These are phyloP conservation scores for Biston betularia DNA, from an alignment of 2,888 invertebrate species.

Conservation along the genomic window DNA sequence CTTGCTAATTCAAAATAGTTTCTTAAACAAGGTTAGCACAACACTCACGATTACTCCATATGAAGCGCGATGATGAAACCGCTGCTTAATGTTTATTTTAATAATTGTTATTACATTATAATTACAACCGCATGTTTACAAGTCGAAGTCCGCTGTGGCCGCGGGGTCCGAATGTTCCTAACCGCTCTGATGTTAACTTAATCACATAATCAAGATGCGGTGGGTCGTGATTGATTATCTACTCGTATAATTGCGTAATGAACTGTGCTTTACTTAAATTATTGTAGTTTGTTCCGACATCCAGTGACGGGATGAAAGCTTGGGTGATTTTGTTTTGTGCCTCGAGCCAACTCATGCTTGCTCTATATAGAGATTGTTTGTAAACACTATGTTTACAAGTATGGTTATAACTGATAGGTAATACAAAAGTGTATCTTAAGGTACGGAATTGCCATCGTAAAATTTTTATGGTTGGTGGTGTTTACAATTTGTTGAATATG, in stretches of 20 bases:
- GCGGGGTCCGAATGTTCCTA: conserved; percentile 39
- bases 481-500: conserved; percentile 1
- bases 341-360: conserved; percentile 44
- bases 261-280: conserved; percentile 55
- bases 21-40: conserved; percentile 39
- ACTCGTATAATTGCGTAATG: conserved; percentile 61
- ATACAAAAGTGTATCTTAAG: conserved; percentile 25
- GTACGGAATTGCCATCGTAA: background rate
- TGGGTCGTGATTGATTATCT: conserved; percentile 67
- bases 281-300: conserved; percentile 44
- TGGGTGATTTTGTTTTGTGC: conserved; percentile 46
- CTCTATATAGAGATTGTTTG: conserved; percentile 39
- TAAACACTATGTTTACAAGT: conserved; percentile 41
- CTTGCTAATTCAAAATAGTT: conserved; percentile 40
- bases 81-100: conserved; percentile 43
- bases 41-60: conserved; percentile 40
- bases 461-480: conserved; percentile 10
- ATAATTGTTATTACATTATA: conserved; percentile 47
- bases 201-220: conserved; percentile 74
- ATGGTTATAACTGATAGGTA: conserved; percentile 23
- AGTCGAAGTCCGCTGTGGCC: conserved; percentile 41
- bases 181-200: conserved; percentile 56
- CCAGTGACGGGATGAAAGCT: conserved; percentile 46
- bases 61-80: conserved; percentile 37
- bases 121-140: conserved; percentile 43